These are phyloP conservation scores for Macropis europaea DNA, from an alignment of 2,888 invertebrate species.

Conservation along the genomic window DNA sequence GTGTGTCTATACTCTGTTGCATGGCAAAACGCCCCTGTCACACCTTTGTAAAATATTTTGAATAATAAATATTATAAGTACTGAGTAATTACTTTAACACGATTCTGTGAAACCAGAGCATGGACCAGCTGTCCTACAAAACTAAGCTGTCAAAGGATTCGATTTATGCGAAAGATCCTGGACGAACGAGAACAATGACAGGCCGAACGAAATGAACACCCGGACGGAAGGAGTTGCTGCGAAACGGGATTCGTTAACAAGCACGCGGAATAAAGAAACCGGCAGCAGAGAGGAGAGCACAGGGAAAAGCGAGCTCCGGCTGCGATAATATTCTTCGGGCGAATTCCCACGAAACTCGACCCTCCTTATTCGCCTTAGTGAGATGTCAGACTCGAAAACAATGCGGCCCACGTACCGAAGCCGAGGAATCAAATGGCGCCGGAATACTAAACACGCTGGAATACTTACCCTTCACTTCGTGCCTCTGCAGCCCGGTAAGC, in stretches of 20 bases:
- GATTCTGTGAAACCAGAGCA: too few relatives aligned
- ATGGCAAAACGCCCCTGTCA: too few relatives aligned
- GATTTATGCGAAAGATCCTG: background rate
- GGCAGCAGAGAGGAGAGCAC: background rate
- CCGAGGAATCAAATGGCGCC: constrained; percentile 66
- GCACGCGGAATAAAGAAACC: constrained; percentile 1
- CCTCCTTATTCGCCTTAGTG: constrained; percentile 54
- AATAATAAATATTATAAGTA: too few relatives aligned
- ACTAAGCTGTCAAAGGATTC: too few relatives aligned
- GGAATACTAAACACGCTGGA: constrained; percentile 64
- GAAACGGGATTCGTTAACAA: constrained; percentile 17
- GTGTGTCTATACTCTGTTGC: too few relatives aligned
- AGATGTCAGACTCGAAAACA: constrained; percentile 69
- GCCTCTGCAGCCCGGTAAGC: background rate
- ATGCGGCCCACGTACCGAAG: constrained; percentile 67
- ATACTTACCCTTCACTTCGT: constrained; percentile 46
- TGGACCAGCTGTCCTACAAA: too few relatives aligned
- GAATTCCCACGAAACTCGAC: constrained; percentile 59
- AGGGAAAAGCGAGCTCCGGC: constrained; percentile 3
- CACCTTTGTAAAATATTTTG: too few relatives aligned
- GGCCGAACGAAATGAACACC: background rate
- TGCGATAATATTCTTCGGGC: constrained; percentile 63
- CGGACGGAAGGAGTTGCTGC: background rate
- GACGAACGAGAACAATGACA: background rate
- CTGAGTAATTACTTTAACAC: too few relatives aligned